phyloP scores from a whole-genome alignment of 2,113 vertebrate species.

The Menura novaehollandiae region DNA sequence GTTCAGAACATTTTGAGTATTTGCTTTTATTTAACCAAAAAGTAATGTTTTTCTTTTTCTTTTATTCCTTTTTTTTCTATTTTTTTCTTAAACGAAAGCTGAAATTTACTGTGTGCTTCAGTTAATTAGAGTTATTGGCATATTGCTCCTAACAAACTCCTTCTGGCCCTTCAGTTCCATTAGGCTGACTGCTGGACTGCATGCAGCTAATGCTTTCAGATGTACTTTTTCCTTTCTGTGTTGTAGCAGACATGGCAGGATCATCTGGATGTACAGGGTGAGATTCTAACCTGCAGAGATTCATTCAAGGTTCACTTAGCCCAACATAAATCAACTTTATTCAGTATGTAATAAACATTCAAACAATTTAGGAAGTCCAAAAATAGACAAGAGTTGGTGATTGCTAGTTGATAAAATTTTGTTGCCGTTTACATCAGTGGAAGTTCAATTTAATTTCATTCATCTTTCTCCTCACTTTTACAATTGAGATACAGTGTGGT shows the following conservation, averaged over 20 bases:
- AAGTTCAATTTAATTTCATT: background rate
- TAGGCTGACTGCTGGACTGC: background rate
- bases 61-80: accelerated
- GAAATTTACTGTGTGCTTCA: background rate
- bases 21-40: background rate
- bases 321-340: background rate
- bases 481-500: background rate
- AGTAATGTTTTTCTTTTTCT: background rate
- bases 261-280: background rate
- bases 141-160: background rate
- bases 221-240: background rate
- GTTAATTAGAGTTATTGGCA: background rate
- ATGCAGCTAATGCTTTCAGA: background rate
- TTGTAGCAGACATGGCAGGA: background rate
- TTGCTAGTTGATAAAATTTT: background rate
- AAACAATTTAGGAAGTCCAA: background rate
- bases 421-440: background rate
- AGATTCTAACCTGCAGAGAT: background rate
- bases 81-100: background rate
- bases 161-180: background rate
- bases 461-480: background rate
- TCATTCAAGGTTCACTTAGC: background rate
- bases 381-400: background rate
- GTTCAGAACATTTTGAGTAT: background rate
- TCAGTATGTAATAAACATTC: background rate